phyloP scores from a whole-genome alignment of 2,113 vertebrate species.

The Pampusana beccarii region DNA sequence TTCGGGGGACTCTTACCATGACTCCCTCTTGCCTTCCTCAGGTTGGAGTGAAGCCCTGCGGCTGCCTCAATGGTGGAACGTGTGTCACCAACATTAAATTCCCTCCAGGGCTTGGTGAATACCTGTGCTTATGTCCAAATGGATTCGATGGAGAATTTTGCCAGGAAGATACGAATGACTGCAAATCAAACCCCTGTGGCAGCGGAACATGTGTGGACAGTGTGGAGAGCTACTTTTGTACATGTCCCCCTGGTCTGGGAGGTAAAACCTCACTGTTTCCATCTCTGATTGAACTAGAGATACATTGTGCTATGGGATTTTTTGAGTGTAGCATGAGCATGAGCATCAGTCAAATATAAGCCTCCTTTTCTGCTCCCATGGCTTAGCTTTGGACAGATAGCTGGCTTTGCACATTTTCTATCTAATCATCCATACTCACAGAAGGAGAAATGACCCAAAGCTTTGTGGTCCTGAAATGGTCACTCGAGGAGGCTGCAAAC shows the following conservation, averaged over 20 bases:
- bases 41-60: constrained; percentile 78
- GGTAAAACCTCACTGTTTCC: not conserved
- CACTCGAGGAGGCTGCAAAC: not conserved
- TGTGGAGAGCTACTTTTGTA: not conserved
- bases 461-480: not conserved
- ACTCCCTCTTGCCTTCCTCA: constrained; percentile 39
- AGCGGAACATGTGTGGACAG: not conserved
- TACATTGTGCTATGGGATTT: not conserved
- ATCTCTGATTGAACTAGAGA: not conserved
- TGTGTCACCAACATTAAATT: constrained; percentile 79
- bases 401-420: no score
- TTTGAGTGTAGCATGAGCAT: not conserved
- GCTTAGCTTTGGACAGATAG: not conserved
- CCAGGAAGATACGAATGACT: constrained; percentile 66
- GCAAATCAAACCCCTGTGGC: constrained; percentile 40
- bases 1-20: not conserved
- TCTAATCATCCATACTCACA: not conserved
- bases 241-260: constrained; percentile 46
- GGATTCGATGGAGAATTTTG: constrained; percentile 77
- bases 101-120: constrained; percentile 81
- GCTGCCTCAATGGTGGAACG: constrained; percentile 73
- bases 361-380: not conserved
- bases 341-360: not conserved
- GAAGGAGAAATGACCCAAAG: not conserved
- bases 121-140: constrained; percentile 78